phyloP scores from a whole-genome alignment of 2,797 vertebrate genomes.

The Perodicticus potto region DNA sequence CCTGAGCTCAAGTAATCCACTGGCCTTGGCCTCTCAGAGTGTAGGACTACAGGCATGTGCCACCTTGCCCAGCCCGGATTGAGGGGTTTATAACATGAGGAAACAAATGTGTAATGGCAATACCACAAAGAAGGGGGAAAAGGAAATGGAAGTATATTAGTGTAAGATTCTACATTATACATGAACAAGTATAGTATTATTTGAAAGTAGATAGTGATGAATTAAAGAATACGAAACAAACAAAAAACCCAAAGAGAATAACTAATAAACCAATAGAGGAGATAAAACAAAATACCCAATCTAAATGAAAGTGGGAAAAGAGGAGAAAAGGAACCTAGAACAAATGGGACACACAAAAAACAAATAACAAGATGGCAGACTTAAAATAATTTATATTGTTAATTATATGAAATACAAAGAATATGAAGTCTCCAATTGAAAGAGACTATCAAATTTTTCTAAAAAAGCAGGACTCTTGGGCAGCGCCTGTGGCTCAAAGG shows the following conservation, averaged over 20 bases:
- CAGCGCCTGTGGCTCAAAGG: no score
- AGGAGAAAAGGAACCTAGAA: neutral
- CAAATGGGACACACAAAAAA: neutral
- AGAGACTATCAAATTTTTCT: neutral
- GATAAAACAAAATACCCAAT: neutral
- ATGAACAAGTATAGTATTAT: neutral
- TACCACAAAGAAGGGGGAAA: neutral
- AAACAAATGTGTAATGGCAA: neutral
- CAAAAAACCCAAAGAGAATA: neutral
- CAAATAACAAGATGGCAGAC: neutral
- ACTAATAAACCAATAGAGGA: neutral
- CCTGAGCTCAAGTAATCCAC: no score
- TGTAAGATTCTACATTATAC: neutral
- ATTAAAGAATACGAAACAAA: neutral
- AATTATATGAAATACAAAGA: conserved; percentile 2
- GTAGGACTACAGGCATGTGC: no score
- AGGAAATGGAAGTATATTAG: neutral
- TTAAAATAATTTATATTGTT: neutral
- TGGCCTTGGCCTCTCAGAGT: no score
- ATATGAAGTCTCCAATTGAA: neutral
- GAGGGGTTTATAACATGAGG: neutral
- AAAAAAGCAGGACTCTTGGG: no score
- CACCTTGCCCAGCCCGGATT: no score
- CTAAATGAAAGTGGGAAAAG: neutral
- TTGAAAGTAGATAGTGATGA: neutral